Evolutionary conservation across 2,888 invertebrate species (phyloP).

Genomic region (Drosophila recens): DNA sequence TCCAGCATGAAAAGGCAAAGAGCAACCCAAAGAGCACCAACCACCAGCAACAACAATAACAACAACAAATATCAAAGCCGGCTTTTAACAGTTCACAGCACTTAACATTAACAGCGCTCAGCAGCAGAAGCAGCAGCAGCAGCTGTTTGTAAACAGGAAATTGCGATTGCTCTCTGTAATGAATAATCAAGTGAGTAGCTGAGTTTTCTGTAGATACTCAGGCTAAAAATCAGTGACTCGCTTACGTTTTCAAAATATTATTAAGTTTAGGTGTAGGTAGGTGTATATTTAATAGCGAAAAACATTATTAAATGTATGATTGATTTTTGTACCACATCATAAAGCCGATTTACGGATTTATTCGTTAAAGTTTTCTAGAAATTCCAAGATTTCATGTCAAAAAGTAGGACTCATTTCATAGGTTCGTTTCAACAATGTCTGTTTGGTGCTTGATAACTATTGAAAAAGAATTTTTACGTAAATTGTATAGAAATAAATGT

Average conservation of each 20-base stretch:
- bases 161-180: constrained; percentile 34
- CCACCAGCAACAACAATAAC: constrained; percentile 20
- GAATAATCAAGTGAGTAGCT: constrained; percentile 13
- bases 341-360: no score
- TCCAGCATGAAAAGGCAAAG: constrained; percentile 59
- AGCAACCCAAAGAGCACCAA: constrained; percentile 39
- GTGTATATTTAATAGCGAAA: no score
- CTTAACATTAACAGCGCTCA: constrained; percentile 60
- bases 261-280: no score
- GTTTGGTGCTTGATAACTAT: no score
- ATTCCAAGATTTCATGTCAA: no score
- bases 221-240: constrained; percentile 19
- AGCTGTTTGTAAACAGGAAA: constrained; percentile 70
- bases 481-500: no score
- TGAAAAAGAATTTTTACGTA: no score
- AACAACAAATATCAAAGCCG: constrained; percentile 37
- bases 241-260: background rate
- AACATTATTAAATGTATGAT: no score
- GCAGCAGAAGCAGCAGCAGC: constrained; percentile 44
- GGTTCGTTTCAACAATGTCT: no score
- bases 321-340: no score
- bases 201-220: constrained; percentile 25
- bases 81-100: constrained; percentile 58
- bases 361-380: no score
- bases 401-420: no score